Base-by-base conservation (phyloP, 2,113 vertebrate species). In the Carassius auratus region DNA sequence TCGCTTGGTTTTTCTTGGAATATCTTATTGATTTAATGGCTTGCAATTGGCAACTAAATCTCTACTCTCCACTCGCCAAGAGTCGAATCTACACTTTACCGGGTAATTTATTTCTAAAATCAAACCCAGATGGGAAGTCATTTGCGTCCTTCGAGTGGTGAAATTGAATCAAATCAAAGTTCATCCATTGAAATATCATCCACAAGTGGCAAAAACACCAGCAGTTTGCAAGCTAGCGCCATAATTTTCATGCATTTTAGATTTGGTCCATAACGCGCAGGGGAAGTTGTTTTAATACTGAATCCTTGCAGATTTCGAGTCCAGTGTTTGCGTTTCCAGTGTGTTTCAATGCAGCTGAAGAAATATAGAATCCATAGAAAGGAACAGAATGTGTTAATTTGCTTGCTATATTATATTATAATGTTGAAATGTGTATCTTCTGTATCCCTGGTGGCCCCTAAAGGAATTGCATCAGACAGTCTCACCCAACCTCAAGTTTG, bases 21-120 rank as follows among this genome's bases (percentile, higher is more conserved):
- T 74, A 45, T 45, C 21, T 3, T 23, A 38, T 48, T 74, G 71
- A 74, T 45, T 74, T 74, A 74, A 74, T 74, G n/a, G 21, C 21
- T 38, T 45, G 21, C 21, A 10, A 42, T 71, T 21, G 33, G 36
- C 26, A 71, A 71, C 36, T 33, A 8, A 9, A 17, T 61, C 76
- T 59, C 66, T 10, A 10, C 52, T 13, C 17, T 38, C 50, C 19
- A 38, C 26, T 77, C 38, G 15, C n/a, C 57, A 30, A 74, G 71
- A 74, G 21, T 48, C 21, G 0, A 74, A 45, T 48, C 71, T 48
- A 13, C 5, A 42, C 21, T 73, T 13, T 73, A 45, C 71, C 13
- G 38, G 38, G 71, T 74, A 74, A 74, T 74, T 71, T 48, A 74
- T 45, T 74, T 23, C 71, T 45, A 74, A 30, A 74, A 13, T 74